Evolutionary conservation across 2,113 vertebrate species (phyloP).

Genomic region (Felis chaus): DNA sequence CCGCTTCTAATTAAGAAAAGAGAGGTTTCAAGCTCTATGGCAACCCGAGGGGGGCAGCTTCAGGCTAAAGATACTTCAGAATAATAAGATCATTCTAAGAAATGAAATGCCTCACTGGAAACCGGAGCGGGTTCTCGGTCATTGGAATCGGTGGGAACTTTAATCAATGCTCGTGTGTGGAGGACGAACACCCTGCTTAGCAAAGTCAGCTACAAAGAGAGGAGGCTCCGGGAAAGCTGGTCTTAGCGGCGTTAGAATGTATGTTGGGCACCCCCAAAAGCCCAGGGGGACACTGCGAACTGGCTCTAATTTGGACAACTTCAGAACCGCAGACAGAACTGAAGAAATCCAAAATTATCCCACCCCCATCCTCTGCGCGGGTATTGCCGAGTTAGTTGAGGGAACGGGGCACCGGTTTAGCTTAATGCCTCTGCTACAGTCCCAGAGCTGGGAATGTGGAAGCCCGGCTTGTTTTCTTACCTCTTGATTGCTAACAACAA

Average conservation of each 20-base stretch:
- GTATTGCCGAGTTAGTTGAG: too few species aligned
- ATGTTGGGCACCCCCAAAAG: not conserved
- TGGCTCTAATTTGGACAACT: not conserved
- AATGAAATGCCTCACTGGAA: not conserved
- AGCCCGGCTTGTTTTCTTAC: not conserved
- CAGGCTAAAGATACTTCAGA: not conserved
- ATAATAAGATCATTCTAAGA: not conserved
- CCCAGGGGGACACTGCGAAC: not conserved
- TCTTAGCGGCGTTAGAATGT: not conserved
- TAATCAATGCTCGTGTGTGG: not conserved
- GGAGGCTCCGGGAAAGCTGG: not conserved
- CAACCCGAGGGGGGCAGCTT: not conserved
- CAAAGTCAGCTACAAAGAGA: not conserved
- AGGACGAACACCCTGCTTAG: not conserved
- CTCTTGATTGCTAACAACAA: not conserved
- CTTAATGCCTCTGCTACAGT: too few species aligned
- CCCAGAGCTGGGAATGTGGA: not conserved
- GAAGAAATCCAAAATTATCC: not conserved
- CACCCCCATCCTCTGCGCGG: not conserved
- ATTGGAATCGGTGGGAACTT: not conserved
- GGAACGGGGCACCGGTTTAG: not conserved
- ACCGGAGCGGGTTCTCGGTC: not conserved
- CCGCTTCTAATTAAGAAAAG: conserved; percentile 47
- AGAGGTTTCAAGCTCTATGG: not conserved
- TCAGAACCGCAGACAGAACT: not conserved